Evolutionary conservation across 2,888 invertebrate species (phyloP).

Genomic region (Agrotis exclamationis): DNA sequence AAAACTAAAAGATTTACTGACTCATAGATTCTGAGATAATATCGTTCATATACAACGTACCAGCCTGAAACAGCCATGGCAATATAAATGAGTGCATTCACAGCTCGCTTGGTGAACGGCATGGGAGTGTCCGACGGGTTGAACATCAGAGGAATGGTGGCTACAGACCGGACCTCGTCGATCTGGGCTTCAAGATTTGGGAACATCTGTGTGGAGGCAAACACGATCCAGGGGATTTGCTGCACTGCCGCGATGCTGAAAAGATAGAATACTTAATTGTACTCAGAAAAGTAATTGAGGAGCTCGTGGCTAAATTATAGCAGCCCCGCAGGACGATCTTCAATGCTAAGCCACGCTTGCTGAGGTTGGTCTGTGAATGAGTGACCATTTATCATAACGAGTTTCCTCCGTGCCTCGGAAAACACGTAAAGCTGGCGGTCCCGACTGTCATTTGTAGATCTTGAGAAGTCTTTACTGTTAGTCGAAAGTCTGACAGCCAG

Average conservation of each 20-base stretch:
- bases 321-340: too few species aligned
- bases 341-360: too few species aligned
- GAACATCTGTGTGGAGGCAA: conserved; percentile 70
- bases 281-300: neutral
- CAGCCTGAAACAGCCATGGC: conserved; percentile 53
- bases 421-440: too few species aligned
- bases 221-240: conserved; percentile 76
- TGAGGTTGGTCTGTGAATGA: too few species aligned
- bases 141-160: conserved; percentile 70
- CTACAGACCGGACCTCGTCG: conserved; percentile 73
- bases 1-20: too few species aligned
- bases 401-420: too few species aligned
- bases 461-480: too few species aligned
- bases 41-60: conserved; percentile 62
- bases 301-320: too few species aligned
- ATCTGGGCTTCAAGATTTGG: conserved; percentile 71
- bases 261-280: neutral
- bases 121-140: conserved; percentile 73
- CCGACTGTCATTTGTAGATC: too few species aligned
- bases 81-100: conserved; percentile 64
- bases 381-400: too few species aligned
- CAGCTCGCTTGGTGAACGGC: conserved; percentile 70
- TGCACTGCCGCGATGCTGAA: conserved; percentile 77
- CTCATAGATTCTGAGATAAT: too few species aligned
- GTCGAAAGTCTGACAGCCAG: too few species aligned